Evolutionary conservation across 2,113 vertebrate species (phyloP), one percentile per base, ranked within the genome.

Genomic region (Charadrius vociferus): DNA sequence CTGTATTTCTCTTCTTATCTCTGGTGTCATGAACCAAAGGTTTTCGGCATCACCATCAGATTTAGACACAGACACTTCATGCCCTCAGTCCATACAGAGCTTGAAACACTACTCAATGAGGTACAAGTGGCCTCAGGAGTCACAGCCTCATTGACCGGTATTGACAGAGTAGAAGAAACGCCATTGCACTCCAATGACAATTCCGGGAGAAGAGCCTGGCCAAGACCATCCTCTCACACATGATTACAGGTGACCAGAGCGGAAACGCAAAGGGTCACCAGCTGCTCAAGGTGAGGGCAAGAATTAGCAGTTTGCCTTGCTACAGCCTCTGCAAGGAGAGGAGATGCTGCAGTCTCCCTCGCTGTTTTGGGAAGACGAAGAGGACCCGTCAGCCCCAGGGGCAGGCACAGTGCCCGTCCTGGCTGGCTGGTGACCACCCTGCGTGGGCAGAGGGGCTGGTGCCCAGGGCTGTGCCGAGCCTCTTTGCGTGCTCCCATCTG

Each of bases 171-270:
- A 22, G 45, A 36, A 37, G 22, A 56, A 72, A 84, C 66, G 34
- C 14, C 34, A 7, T 47, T 71, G 27, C 45, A 75, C 39, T 41
- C n/a, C 11, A 8, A 5, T 6, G 47, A 37, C 29, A 36, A 52
- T 49, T 39, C 41, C 0, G 0, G 7, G 30, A 27, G 26, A 58
- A 20, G 2, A 37, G 36, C n/a, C 73, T 4, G 3, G 34, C 49
- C 83, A 63, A 14, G 23, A 55, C 24, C 37, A 26, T 29, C 8
- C 29, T 32, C 53, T 45, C 23, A 24, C 12, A 32, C 3, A 0
- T 62, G 49, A 17, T 5, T 34, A 37, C 3, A 7, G 17, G 43
- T 59, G 37, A 32, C 49, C 13, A 23, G 29, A 53, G 21, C 36
- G 16, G n/a, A 59, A 85, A 68, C 2, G 1, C 12, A 23, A 29